These are phyloP conservation scores for Nebria salina DNA, from an alignment of 2,888 invertebrate species.

Conservation along the genomic window DNA sequence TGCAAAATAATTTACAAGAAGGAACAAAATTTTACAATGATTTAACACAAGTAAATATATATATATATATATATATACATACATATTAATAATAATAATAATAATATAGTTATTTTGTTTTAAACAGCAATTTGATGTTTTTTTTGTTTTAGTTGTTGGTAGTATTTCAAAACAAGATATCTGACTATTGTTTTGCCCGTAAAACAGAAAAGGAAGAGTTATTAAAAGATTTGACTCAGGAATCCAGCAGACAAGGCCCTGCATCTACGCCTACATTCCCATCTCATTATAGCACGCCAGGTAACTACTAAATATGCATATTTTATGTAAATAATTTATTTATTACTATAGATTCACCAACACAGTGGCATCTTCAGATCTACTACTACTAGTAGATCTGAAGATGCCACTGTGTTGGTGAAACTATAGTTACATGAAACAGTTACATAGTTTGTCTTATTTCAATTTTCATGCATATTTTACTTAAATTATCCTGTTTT, in stretches of 20 bases:
- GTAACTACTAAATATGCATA: conserved; percentile 5
- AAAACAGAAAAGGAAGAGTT: conserved; percentile 99
- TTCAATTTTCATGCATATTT: too few relatives aligned
- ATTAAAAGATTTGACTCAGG: conserved; percentile 90
- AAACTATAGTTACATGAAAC: too few relatives aligned
- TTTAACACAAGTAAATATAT: conserved; percentile 74
- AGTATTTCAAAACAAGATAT: conserved; percentile 96
- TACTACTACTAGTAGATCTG: too few relatives aligned
- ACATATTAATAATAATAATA: too few relatives aligned
- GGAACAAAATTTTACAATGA: conserved; percentile 97
- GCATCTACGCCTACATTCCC: conserved; percentile 68
- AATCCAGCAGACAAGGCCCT: conserved; percentile 73
- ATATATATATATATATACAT: neutral
- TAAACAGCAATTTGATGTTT: conserved; percentile 12
- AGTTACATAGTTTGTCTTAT: too few relatives aligned
- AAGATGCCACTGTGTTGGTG: too few relatives aligned
- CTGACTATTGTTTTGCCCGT: conserved; percentile 98
- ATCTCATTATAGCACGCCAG: conserved; percentile 64
- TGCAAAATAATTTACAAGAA: conserved; percentile 91
- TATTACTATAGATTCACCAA: too few relatives aligned
- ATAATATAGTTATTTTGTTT: conserved; percentile 11
- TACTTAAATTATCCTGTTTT: too few relatives aligned
- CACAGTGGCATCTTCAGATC: too few relatives aligned
- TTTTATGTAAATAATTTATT: too few relatives aligned
- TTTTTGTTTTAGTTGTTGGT: conserved; percentile 77